phyloP scores from a whole-genome alignment of 2,888 invertebrate species.

The Neoscelio sp. region DNA sequence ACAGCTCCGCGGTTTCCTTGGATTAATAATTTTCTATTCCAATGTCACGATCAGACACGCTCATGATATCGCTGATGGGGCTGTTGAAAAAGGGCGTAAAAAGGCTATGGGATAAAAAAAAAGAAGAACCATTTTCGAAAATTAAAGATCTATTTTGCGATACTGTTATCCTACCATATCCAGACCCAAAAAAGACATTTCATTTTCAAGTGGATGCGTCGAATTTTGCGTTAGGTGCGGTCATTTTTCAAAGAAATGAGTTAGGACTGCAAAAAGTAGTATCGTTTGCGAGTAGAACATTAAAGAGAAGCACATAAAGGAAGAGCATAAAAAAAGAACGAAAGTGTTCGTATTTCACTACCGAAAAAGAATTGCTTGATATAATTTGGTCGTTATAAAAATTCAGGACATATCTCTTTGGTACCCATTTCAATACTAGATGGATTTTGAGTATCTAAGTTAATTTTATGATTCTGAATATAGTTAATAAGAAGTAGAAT shows the following conservation, averaged over 20 bases:
- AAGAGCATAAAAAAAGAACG: too few species aligned
- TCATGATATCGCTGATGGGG: slow-evolving; percentile 7
- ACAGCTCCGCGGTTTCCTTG: background rate
- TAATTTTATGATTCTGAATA: too few species aligned
- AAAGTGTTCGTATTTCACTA: slow-evolving; percentile 34
- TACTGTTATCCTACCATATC: too few species aligned
- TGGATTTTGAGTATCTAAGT: too few species aligned
- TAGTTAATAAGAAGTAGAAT: too few species aligned
- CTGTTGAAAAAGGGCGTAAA: slow-evolving; percentile 40
- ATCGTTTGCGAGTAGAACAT: slow-evolving; percentile 69
- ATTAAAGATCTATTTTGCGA: too few species aligned
- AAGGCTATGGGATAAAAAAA: slow-evolving; percentile 36
- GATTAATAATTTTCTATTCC: slow-evolving; percentile 3
- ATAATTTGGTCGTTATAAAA: slow-evolving; percentile 43
- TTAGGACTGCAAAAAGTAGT: slow-evolving; percentile 37
- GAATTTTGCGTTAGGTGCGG: too few species aligned
- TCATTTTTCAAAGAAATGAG: too few species aligned
- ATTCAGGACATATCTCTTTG: slow-evolving; percentile 37
- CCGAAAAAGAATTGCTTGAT: slow-evolving; percentile 51
- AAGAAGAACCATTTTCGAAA: slow-evolving; percentile 51
- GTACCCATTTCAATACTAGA: too few species aligned
- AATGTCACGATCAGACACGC: slow-evolving; percentile 11
- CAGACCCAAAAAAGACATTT: too few species aligned
- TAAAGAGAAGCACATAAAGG: slow-evolving; percentile 45
- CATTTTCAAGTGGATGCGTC: too few species aligned